Base-by-base conservation (phyloP, 2,113 vertebrate species). In the Petrocephalus microphthalmus region DNA sequence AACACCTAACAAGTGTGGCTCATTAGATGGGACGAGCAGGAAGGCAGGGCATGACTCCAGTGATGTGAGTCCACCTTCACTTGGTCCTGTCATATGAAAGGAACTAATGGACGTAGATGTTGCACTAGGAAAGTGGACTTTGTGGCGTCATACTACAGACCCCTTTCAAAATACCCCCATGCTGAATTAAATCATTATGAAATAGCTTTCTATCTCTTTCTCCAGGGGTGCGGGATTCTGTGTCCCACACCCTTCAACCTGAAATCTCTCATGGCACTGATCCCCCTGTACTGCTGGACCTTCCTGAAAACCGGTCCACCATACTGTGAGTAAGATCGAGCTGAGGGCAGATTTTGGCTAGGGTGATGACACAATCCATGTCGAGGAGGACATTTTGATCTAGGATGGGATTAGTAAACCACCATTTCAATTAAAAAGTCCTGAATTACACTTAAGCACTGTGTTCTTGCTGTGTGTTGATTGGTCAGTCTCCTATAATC, bases 171-270 rank as follows among this genome's bases (percentile, higher is more conserved):
- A 19, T 33, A 5, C 78, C 78, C 45, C 7, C 7, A 83, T 20
- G 22, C 22, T 83, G 20, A 83, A n/a, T 20, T 6, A n/a, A 83
- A 78, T 8, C 1, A 22, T 17, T 19, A 33, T 54, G 67, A 78
- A 29, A 33, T 15, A 19, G 3, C 33, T 88, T 25, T 88, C 71
- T 29, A 22, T 8, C 74, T 57, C 13, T 81, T 56, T 42, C 0
- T 25, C n/a, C 10, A 90, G 96, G 96, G 10, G 95, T 97, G 89
- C 92, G 96, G 85, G 96, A 97, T 78, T 96, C 95, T 0, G 95
- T 96, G 90, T 96, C 96, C 33, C 95, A 94, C 17, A 96, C 94
- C 0, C 94, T 93, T 15, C 95, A 93, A 64, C 93, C 92, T 0
- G 93, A 93, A 37, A 37, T 89, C 45, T 91, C 92, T 0, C 92